Evolutionary conservation across 2,113 vertebrate genomes (phyloP), one percentile per base, ranked within the genome.

Genomic region (Thryonomys swinderianus): DNA sequence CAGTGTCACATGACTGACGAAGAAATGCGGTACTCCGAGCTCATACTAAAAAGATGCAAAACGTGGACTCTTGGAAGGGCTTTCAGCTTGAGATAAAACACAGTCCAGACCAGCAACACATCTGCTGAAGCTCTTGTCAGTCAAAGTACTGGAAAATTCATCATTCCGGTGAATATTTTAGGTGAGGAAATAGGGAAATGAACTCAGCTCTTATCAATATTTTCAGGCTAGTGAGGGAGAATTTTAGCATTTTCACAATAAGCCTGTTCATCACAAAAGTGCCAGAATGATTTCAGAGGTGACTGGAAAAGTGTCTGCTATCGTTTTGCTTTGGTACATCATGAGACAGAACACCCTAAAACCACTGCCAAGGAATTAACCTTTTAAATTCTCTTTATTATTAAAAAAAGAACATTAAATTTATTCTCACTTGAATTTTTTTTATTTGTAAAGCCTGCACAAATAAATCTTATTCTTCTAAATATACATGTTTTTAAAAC

Each of bases 401-500:
- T 69, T 57, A 30, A 51, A 55, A 40, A 78, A 92, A 94, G 17
- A 87, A 80, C 57, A 40, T 27, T 76, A 30, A 9, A 20, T 74
- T 66, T 30, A 62, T 74, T 9, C 8, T 21, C 81, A 18, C 2
- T 67, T 92, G 84, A 45, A 34, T 8, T 5, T 23, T 4, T 62
- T 79, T 81, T 83, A 73, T 34, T 73, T 14, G 30, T 85, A 25
- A 90, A 92, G 71, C 79, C n/a, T 95, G 18, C 32, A 66, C 34
- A 81, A n/a, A 71, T 37, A 73, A 51, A 92, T 67, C 48, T 55
- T 16, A 45, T 82, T 78, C 66, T 55, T 74, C 59, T 59, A 78
- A 78, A 90, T 93, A 42, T 88, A 8, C 73, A 85, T 62, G 10
- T 92, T 80, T 89, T 85, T n/a, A 79, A 90, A 91, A 40, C 61